Conservation (phyloP, 2,888 invertebrate genomes). For the Crocallis elinguaria region DNA sequence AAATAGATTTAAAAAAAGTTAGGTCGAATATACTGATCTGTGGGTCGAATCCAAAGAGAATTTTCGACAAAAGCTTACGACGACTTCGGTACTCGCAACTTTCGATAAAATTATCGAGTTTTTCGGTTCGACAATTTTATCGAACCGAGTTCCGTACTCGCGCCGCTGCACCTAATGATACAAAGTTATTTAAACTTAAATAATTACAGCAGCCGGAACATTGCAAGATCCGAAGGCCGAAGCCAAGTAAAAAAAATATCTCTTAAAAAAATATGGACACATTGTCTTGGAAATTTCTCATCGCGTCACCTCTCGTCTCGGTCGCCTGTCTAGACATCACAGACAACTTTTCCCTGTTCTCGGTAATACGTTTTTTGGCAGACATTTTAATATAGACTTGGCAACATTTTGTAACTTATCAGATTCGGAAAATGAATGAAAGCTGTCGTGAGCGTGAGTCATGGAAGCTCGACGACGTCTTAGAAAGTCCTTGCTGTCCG, state of each 20-base stretch:
- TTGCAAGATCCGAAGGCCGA: constrained; percentile 22
- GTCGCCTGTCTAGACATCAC: constrained; percentile 72
- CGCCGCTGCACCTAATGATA: constrained; percentile 34
- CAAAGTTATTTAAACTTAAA: constrained; percentile 28
- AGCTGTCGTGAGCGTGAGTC: constrained; percentile 67
- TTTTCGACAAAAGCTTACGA: too few relatives aligned
- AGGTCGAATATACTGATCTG: too few relatives aligned
- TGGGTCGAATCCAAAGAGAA: too few relatives aligned
- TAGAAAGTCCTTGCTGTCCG: constrained; percentile 57
- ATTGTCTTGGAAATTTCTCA: constrained; percentile 51
- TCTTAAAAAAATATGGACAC: constrained; percentile 34
- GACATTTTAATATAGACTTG: constrained; percentile 72
- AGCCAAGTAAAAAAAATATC: constrained; percentile 16
- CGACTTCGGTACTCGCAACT: too few relatives aligned
- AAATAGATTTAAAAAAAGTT: too few relatives aligned
- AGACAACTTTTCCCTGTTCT: constrained; percentile 70
- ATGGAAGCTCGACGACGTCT: constrained; percentile 41
- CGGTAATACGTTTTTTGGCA: constrained; percentile 81
- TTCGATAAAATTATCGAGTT: too few relatives aligned
- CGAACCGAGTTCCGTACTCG: too few relatives aligned
- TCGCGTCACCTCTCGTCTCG: constrained; percentile 71
- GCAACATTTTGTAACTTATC: constrained; percentile 73
- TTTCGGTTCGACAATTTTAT: too few relatives aligned
- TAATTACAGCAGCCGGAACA: constrained; percentile 36
- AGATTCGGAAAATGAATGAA: constrained; percentile 79